phyloP scores from a whole-genome alignment of 2,113 vertebrate species.

The Atherinomorus stipes region DNA sequence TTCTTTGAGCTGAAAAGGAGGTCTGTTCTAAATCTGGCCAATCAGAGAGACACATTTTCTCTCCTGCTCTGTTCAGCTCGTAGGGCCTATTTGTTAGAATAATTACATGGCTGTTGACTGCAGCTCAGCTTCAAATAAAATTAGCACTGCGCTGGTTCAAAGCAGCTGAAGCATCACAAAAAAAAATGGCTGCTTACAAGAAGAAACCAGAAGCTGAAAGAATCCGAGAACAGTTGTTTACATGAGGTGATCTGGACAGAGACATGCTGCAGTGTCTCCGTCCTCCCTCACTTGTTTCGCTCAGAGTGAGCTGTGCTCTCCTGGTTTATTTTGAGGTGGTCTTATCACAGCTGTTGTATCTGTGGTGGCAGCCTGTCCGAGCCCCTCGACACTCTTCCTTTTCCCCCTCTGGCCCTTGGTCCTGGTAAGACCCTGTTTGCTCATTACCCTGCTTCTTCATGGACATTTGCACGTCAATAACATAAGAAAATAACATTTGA shows the following conservation, averaged over 20 bases:
- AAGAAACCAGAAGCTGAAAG: neutral
- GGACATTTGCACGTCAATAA: conserved; percentile 36
- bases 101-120: conserved; percentile 68
- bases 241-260: conserved; percentile 75
- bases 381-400: conserved; percentile 69
- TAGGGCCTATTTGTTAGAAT: conserved; percentile 68
- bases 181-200: conserved; percentile 34
- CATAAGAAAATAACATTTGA: neutral
- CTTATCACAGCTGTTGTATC: conserved; percentile 83
- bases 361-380: conserved; percentile 64
- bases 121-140: conserved; percentile 53
- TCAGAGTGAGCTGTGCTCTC: conserved; percentile 55
- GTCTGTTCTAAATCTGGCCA: conserved; percentile 63
- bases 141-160: conserved; percentile 33
- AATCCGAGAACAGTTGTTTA: neutral
- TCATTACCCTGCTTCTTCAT: conserved; percentile 40
- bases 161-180: conserved; percentile 25
- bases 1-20: conserved; percentile 27
- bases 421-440: conserved; percentile 79
- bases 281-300: conserved; percentile 41
- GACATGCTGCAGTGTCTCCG: conserved; percentile 8
- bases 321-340: conserved; percentile 84
- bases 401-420: conserved; percentile 70
- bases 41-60: conserved; percentile 40
- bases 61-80: conserved; percentile 45